Evolutionary conservation across 92 coral and sea anemone genomes (phyloP).

Genomic region (Micromussa lordhowensis): DNA sequence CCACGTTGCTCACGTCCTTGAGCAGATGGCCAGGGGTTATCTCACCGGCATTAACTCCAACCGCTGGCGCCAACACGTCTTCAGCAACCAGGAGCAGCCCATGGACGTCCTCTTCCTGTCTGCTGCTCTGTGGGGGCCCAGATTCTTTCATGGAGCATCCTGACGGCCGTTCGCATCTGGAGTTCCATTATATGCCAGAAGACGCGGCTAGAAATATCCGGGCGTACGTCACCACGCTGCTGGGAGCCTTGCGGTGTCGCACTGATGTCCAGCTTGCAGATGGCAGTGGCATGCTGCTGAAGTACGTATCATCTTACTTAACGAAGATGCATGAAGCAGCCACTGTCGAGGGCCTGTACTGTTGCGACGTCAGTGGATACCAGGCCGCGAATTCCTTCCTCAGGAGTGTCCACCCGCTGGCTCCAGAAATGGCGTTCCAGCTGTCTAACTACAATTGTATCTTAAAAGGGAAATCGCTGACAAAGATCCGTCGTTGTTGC

Average conservation of each 20-base stretch:
- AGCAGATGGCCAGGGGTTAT: conserved; percentile 37
- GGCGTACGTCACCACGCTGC: conserved; percentile 53
- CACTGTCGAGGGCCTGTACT: conserved; percentile 28
- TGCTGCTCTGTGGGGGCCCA: neutral
- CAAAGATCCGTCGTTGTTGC: neutral
- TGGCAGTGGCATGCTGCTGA: conserved; percentile 51
- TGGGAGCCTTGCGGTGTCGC: conserved; percentile 47
- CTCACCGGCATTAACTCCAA: conserved; percentile 27
- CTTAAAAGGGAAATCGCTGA: neutral
- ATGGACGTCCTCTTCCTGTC: conserved; percentile 4
- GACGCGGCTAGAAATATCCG: conserved; percentile 44
- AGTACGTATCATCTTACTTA: too few relatives aligned
- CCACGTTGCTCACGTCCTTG: conserved; percentile 25
- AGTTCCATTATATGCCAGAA: conserved; percentile 34
- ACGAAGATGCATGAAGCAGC: conserved; percentile 56
- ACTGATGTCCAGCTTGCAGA: conserved; percentile 67
- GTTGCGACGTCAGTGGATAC: neutral
- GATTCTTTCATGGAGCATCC: neutral
- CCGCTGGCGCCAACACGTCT: conserved; percentile 32
- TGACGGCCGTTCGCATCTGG: neutral
- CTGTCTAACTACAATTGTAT: conserved; percentile 3
- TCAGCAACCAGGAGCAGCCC: neutral
- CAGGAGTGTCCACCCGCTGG: neutral
- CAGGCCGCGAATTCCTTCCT: conserved; percentile 43
- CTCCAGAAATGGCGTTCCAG: conserved; percentile 43